Evolutionary conservation across 2,888 invertebrate genomes (phyloP).

Genomic region (Amiota mariae): DNA sequence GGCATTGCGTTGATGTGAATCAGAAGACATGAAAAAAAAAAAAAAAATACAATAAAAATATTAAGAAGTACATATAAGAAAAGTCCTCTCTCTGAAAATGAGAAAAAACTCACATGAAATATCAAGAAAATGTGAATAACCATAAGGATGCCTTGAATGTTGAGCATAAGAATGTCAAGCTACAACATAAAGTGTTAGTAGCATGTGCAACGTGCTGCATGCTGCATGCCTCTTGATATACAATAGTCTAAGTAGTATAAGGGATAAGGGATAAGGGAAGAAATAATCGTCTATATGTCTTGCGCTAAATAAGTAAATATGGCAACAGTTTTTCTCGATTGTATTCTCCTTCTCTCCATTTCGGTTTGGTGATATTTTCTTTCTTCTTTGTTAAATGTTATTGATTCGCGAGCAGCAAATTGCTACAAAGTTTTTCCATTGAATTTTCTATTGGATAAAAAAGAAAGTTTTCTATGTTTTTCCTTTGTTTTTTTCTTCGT

Average conservation of each 20-base stretch:
- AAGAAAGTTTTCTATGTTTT: constrained; percentile 10
- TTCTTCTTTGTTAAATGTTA: constrained; percentile 35
- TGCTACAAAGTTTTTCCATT: constrained; percentile 39
- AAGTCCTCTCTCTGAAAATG: not conserved
- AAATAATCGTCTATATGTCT: not conserved
- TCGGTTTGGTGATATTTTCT: not conserved
- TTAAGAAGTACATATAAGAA: constrained; percentile 2
- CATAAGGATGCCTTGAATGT: constrained; percentile 40
- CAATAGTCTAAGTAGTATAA: too few species aligned
- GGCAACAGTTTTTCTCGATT: constrained; percentile 47
- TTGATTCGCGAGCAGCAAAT: constrained; percentile 45
- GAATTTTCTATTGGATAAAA: constrained; percentile 29
- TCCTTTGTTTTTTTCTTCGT: not conserved
- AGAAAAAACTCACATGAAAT: constrained; percentile 10
- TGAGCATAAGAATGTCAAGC: constrained; percentile 38
- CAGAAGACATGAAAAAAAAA: constrained; percentile 27
- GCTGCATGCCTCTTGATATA: too few species aligned
- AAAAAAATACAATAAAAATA: constrained; percentile 18
- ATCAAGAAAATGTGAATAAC: constrained; percentile 34
- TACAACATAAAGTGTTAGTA: constrained; percentile 16
- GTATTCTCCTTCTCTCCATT: not conserved
- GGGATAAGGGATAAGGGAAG: too few species aligned
- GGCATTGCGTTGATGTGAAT: constrained; percentile 58
- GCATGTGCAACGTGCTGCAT: constrained; percentile 3
- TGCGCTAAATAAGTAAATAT: constrained; percentile 45